Percentiles rank a stretch among this genome's conserved stretches.
Evolutionary conservation across 2,113 vertebrate genomes (phyloP).

Genomic region (Gambusia affinis): DNA sequence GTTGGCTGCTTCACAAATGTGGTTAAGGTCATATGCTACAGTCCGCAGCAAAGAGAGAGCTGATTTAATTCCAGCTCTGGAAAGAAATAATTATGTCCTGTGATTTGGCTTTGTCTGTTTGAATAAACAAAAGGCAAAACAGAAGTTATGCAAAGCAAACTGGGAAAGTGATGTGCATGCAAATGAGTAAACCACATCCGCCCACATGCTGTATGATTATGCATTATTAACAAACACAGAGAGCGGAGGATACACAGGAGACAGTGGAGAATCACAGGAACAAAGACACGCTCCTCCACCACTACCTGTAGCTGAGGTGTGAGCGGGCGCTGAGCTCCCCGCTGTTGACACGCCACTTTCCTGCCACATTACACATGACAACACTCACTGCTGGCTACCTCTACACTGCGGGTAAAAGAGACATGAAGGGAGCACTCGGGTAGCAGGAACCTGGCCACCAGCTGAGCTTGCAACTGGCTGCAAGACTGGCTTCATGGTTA

Average conservation of each 20-base stretch:
- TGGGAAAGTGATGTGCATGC: conserved; percentile 46
- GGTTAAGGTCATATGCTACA: conserved; percentile 48
- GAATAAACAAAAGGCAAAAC: conserved; percentile 40
- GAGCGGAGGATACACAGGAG: conserved; percentile 33
- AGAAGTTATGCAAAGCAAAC: conserved; percentile 43
- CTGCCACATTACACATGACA: conserved; percentile 47
- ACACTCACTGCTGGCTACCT: conserved; percentile 26
- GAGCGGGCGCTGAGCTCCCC: conserved; percentile 15
- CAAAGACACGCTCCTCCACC: conserved; percentile 5
- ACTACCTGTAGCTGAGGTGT: conserved; percentile 33
- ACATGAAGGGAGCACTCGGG: conserved; percentile 19
- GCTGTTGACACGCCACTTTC: conserved; percentile 53
- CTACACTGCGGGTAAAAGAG: conserved; percentile 21
- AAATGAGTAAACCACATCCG: conserved; percentile 49
- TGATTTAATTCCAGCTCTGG: conserved; percentile 43
- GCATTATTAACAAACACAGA: conserved; percentile 57
- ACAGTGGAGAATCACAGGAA: conserved; percentile 15
- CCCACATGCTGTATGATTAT: conserved; percentile 55
- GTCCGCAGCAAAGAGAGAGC: conserved; percentile 26
- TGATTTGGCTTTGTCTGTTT: conserved; percentile 27
- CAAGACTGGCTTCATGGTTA: conserved; percentile 6
- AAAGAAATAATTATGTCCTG: conserved; percentile 28
- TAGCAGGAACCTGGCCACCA: conserved; percentile 23
- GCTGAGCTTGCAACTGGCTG: conserved; percentile 17
- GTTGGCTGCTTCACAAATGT: conserved; percentile 55